These are phyloP conservation scores for Tretioscincus oriximinensis DNA, from an alignment of 2,113 vertebrate genomes.

Conservation along the genomic window DNA sequence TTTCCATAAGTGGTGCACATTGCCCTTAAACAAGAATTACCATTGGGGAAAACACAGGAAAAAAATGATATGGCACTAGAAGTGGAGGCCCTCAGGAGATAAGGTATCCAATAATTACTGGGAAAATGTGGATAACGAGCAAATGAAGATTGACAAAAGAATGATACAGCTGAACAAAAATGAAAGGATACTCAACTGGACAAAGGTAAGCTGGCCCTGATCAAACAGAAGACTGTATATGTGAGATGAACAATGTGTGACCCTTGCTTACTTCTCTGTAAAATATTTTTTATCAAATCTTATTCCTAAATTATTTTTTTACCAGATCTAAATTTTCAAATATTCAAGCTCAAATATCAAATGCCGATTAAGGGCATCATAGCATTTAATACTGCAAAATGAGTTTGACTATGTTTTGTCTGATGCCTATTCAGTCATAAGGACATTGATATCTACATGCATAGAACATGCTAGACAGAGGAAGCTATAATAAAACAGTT, in stretches of 20 bases:
- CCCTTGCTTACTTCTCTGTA: not conserved
- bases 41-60: no score
- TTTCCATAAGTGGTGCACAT: no score
- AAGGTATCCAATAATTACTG: no score
- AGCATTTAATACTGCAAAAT: not conserved
- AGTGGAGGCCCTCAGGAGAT: no score
- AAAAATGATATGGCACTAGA: no score
- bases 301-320: not conserved
- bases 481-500: not conserved
- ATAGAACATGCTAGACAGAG: not conserved
- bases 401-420: not conserved
- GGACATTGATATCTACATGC: not conserved
- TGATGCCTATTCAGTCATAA: conserved; percentile 1
- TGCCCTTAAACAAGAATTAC: no score
- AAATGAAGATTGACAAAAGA: no score
- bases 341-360: not conserved
- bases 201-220: no score
- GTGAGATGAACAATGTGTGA: not conserved
- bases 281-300: not conserved
- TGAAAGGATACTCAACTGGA: no score
- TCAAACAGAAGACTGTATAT: not conserved
- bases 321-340: not conserved
- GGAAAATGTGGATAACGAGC: no score
- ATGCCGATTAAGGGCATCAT: not conserved
- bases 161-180: no score